These are phyloP conservation scores for Resseliella maxima DNA, from an alignment of 2,888 invertebrate genomes.

Conservation along the genomic window DNA sequence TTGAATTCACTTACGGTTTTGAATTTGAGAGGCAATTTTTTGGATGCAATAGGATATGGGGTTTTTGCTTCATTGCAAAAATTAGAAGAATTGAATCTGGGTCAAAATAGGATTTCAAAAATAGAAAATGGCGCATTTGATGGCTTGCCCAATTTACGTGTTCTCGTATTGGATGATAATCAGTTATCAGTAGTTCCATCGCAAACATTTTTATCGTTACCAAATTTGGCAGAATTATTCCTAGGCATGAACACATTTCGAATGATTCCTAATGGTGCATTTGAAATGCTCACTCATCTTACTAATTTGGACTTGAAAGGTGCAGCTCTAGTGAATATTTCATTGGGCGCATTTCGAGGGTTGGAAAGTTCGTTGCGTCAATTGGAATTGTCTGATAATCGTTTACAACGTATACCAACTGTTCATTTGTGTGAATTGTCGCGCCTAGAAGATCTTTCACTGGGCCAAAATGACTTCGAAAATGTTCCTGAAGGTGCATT, in stretches of 20 bases:
- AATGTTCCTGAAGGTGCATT: conserved; percentile 79
- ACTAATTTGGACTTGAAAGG: conserved; percentile 83
- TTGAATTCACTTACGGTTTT: conserved; percentile 81
- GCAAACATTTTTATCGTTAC: conserved; percentile 76
- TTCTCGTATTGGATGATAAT: conserved; percentile 87
- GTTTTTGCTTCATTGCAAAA: conserved; percentile 80
- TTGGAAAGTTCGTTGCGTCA: conserved; percentile 78
- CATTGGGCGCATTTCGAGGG: conserved; percentile 80
- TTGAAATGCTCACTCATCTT: conserved; percentile 79
- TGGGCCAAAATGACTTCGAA: conserved; percentile 86
- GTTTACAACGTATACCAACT: conserved; percentile 80
- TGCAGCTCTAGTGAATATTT: conserved; percentile 83
- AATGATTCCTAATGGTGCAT: conserved; percentile 80
- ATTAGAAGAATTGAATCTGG: conserved; percentile 86
- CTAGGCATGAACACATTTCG: conserved; percentile 86
- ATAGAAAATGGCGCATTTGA: conserved; percentile 83
- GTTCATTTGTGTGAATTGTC: conserved; percentile 76
- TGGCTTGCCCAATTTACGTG: conserved; percentile 78
- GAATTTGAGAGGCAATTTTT: conserved; percentile 81
- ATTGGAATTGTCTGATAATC: conserved; percentile 84
- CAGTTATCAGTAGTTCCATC: conserved; percentile 82
- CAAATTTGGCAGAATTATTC: conserved; percentile 84
- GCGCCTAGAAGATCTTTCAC: conserved; percentile 81
- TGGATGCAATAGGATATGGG: conserved; percentile 81
- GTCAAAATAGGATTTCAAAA: conserved; percentile 84